Evolutionary conservation across 1,140 invertebrate species (phyloP).

Genomic region (Temnothorax nylanderi): DNA sequence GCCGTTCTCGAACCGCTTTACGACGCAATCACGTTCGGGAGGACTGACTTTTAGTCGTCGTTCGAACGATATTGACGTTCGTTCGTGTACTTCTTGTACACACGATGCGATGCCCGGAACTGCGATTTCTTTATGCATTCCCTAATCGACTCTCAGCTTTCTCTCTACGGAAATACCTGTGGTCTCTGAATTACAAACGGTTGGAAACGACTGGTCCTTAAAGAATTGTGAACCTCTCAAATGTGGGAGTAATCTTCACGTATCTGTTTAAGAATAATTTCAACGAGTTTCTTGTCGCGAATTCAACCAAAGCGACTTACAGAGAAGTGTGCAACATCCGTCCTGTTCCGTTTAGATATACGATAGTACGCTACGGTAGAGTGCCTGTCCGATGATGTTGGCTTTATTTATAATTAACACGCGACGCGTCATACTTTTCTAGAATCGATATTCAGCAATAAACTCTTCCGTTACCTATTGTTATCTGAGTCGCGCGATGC

Average conservation of each 20-base stretch:
- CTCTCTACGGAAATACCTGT: neutral
- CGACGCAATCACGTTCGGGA: neutral
- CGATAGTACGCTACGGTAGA: neutral
- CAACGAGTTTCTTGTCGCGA: neutral
- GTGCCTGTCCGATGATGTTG: neutral
- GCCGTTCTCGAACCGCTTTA: slow-evolving; percentile 35
- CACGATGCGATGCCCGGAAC: neutral
- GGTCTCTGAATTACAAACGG: neutral
- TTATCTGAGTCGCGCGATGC: neutral
- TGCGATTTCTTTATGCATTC: neutral
- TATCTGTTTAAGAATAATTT: neutral
- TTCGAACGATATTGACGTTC: neutral
- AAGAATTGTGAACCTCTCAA: neutral
- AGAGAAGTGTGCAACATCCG: neutral
- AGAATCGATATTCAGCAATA: neutral
- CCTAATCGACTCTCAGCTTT: neutral
- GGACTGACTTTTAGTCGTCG: neutral
- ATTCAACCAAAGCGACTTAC: neutral
- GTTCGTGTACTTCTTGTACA: neutral
- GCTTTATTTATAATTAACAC: slow-evolving; percentile 32
- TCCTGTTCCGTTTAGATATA: neutral
- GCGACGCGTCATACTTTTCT: neutral
- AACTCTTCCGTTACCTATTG: slow-evolving; percentile 20
- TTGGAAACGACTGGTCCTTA: neutral
- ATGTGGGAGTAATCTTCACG: neutral